Evolutionary conservation across 2,113 vertebrate genomes (phyloP), one percentile per base, ranked within the genome.

Genomic region (Fulica atra): DNA sequence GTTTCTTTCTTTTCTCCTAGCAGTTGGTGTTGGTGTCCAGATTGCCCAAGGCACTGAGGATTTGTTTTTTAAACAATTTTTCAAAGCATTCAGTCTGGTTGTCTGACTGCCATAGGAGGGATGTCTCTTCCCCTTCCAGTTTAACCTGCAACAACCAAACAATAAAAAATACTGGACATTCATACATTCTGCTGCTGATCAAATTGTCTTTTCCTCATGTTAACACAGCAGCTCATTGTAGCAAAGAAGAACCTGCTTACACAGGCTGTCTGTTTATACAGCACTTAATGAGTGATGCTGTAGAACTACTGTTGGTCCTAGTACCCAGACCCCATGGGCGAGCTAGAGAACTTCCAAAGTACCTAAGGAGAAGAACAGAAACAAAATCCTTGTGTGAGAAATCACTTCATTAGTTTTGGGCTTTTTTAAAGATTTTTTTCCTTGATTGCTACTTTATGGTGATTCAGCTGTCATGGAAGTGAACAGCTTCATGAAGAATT

Each of bases 31-130:
- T 0, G 6, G 40, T 94, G 91, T 95, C 92, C 92, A 94, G 88
- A 94, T 95, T 63, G 93, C 96, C 77, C 81, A 71, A 86, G 77
- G 96, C 93, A 59, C 2, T 2, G 21, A 64, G 79, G 72, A 87
- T 96, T 93, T 81, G 33, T 57, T 86, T 86, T 90, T 63, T 29
- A 89, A 86, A 88, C 38, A 65, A 56, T 69, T 71, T 68, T 81
- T 71, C 93, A 90, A 74, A 97, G 94, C 57, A 88, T 38, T 60
- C 85, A 65, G 36, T 40, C 80, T 88, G 91, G 73, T 54, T 95
- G 68, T 44, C 53, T 56, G 80, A 92, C 53, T 89, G 66, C 46
- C 0, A 0, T 40, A 68, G 64, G 57, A 77, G 59, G 11, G 53
- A n/a, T 87, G 6, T 56, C 35, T 76, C 31, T 66, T 24, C 24